Percentiles rank a stretch among this genome's conserved stretches.
phyloP scores from a whole-genome alignment of 2,113 vertebrate genomes.

The Promerops cafer region DNA sequence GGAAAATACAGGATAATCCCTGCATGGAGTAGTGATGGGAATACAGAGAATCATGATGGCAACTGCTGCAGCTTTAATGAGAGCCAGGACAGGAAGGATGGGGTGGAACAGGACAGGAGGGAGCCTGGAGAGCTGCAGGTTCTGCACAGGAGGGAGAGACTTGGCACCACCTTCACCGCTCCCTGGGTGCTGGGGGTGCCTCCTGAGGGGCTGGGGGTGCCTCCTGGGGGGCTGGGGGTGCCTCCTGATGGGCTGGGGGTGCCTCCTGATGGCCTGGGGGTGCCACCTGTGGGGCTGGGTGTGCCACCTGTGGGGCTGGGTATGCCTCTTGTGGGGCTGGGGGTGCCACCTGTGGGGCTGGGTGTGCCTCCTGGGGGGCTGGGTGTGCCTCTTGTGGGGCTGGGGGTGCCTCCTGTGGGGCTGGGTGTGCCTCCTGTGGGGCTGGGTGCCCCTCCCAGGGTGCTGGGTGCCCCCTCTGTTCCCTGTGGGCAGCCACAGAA shows the following conservation, averaged over 20 bases:
- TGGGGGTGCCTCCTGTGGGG: no score
- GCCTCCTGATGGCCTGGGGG: no score
- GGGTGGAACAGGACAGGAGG: rapidly evolving
- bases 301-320: no score
- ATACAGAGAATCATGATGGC: rapidly evolving
- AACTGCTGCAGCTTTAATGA: neutral
- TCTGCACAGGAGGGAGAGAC: neutral
- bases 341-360: neutral
- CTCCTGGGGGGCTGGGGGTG: no score
- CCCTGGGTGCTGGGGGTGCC: no score
- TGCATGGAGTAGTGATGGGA: neutral
- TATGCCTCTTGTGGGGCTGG: no score
- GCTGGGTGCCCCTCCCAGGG: no score
- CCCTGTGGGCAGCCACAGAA: neutral
- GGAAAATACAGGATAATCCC: neutral
- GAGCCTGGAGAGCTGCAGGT: neutral
- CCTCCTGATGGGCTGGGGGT: no score
- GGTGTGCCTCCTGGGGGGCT: no score
- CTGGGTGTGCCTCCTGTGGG: neutral
- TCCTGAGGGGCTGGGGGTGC: neutral
- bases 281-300: no score
- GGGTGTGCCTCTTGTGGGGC: no score
- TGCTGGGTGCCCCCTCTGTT: neutral
- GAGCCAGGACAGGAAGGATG: neutral
- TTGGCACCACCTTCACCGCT: rapidly evolving